Evolutionary conservation across 2,797 vertebrate species (phyloP), one percentile per base, ranked within the genome.

Genomic region (Mallotus villosus): DNA sequence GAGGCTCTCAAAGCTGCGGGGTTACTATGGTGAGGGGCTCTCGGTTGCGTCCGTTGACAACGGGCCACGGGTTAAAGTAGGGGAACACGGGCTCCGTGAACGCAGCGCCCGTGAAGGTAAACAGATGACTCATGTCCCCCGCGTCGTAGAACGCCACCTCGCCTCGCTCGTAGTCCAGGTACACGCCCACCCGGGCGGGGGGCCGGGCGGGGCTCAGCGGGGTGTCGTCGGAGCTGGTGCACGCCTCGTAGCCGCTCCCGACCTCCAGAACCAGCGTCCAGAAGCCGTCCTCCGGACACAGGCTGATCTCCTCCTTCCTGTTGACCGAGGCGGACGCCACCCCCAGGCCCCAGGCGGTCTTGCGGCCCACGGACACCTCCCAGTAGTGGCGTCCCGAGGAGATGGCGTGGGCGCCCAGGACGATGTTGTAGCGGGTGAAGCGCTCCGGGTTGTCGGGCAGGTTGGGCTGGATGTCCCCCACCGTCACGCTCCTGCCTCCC

Each of bases 61-160:
- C 92, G 0, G 93, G 90, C 87, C 92, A 93, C 62, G 86, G 88
- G 41, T 88, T 93, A 74, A 93, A 93, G 79, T 93, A 95, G 0
- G 92, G 92, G 73, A 86, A 94, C 24, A 92, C 86, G 0, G 91
- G 85, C 84, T 93, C 89, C 4, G 84, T 82, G 80, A 93, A 93
- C 24, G 81, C 76, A 0, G 80, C 81, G 17, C 90, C 80, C 5
- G 80, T 88, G 78, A 94, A 93, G 37, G 90, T 92, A 70, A 90
- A 93, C 71, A 93, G 86, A 78, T 91, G 90, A 64, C 78, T 91
- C 90, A 92, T 92, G 77, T 91, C 84, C 14, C 83, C 87, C 1
- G 90, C 84, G 0, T 92, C 89, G 19, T 92, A 94, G 81, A 94
- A 93, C 0, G 86, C 88, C 75, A 91, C 85, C 2, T 90, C 77